phyloP scores from a whole-genome alignment of 2,888 invertebrate species.

The Anodontia alba region DNA sequence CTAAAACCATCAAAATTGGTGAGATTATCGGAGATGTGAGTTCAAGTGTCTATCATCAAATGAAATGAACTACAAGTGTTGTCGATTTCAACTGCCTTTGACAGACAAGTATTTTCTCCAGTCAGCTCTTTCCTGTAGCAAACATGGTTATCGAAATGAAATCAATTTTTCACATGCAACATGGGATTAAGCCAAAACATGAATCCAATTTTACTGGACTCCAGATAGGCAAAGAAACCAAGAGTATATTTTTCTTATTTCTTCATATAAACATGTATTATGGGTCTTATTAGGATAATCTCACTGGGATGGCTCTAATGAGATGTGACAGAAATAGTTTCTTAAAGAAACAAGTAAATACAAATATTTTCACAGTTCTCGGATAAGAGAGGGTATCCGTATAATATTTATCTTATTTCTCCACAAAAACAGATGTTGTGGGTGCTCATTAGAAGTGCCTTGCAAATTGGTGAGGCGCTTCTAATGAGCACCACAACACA shows the following conservation, averaged over 20 bases:
- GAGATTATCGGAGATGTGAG: slow-evolving; percentile 3
- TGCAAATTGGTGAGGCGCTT: no score
- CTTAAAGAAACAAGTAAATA: no score
- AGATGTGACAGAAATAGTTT: no score
- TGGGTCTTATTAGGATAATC: not conserved
- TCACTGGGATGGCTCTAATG: not conserved
- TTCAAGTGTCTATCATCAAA: slow-evolving; percentile 3
- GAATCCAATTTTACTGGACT: no score
- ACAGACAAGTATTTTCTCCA: not conserved
- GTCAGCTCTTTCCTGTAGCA: not conserved
- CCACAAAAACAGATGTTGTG: no score
- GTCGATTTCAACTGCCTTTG: not conserved
- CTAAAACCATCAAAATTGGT: slow-evolving; percentile 11
- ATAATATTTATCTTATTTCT: no score
- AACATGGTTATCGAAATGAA: not conserved
- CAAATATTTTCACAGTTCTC: no score
- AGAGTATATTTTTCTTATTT: not conserved
- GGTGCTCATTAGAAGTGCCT: no score
- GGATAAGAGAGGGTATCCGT: no score
- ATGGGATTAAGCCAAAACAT: not conserved
- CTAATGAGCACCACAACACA: no score
- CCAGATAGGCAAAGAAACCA: no score
- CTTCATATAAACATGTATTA: not conserved
- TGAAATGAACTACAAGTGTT: not conserved
- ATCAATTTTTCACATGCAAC: not conserved